phyloP scores from a whole-genome alignment of 2,888 invertebrate species.

The Drosophila borborema region DNA sequence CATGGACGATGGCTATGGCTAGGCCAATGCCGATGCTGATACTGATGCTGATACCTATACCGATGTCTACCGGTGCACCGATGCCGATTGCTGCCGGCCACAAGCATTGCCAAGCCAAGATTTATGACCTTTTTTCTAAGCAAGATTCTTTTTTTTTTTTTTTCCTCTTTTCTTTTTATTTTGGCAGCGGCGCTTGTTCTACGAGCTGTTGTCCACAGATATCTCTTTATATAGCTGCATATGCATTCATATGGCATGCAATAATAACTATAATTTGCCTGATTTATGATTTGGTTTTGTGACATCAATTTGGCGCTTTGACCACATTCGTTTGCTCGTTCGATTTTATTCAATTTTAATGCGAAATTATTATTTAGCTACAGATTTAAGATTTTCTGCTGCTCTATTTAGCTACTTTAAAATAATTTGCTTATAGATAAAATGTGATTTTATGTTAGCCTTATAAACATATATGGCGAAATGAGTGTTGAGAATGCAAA shows the following conservation, averaged over 20 bases:
- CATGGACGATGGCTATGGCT: constrained; percentile 66
- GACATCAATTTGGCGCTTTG: constrained; percentile 71
- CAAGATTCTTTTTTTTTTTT: constrained; percentile 36
- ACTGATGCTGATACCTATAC: constrained; percentile 37
- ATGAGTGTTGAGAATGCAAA: neutral
- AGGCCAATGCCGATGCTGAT: constrained; percentile 43
- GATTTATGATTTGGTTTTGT: constrained; percentile 77
- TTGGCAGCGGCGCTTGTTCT: constrained; percentile 75
- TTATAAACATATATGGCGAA: neutral
- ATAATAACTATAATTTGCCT: constrained; percentile 78
- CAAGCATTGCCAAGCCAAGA: constrained; percentile 60
- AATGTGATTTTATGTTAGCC: neutral
- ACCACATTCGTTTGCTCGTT: constrained; percentile 19
- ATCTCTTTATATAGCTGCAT: constrained; percentile 44
- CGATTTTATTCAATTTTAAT: constrained; percentile 22
- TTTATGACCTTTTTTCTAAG: constrained; percentile 75
- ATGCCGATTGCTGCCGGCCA: constrained; percentile 53
- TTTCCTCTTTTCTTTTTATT: neutral
- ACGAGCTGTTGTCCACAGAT: constrained; percentile 56
- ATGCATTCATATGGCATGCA: constrained; percentile 53
- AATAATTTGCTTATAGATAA: neutral
- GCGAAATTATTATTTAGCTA: neutral
- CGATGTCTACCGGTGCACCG: constrained; percentile 19
- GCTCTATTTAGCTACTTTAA: neutral
- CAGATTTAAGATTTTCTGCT: neutral